These are phyloP conservation scores for Coecobrya sp. DNA, from an alignment of 2,888 invertebrate genomes.

Conservation along the genomic window DNA sequence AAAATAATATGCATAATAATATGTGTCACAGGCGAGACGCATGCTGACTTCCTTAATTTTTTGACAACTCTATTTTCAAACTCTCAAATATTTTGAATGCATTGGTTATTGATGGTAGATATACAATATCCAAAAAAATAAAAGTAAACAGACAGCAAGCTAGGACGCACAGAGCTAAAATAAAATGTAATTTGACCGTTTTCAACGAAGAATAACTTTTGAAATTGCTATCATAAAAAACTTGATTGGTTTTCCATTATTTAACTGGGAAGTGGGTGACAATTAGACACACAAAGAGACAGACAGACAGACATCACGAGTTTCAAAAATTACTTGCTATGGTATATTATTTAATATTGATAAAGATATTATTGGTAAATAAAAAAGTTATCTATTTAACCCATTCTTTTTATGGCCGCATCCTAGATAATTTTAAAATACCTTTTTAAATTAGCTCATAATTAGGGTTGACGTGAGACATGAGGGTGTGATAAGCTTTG, in stretches of 20 bases:
- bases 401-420: not conserved
- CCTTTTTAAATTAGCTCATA: not conserved
- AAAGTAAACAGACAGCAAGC: not conserved
- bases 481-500: too few relatives aligned
- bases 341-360: too few relatives aligned
- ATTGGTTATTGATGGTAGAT: not conserved
- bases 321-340: too few relatives aligned
- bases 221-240: too few relatives aligned
- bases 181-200: too few relatives aligned
- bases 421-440: not conserved
- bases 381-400: not conserved
- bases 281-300: too few relatives aligned
- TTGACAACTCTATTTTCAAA: slow-evolving; percentile 14
- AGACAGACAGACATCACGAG: too few relatives aligned
- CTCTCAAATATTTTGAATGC: not conserved
- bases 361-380: not conserved
- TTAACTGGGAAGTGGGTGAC: too few relatives aligned
- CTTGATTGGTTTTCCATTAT: too few relatives aligned
- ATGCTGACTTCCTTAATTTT: not conserved
- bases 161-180: too few relatives aligned
- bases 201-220: too few relatives aligned
- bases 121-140: not conserved
- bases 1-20: not conserved
- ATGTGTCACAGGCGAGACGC: not conserved
- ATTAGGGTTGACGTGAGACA: not conserved